These are phyloP conservation scores for Lemur catta DNA, from an alignment of 2,797 vertebrate species.

Conservation along the genomic window DNA sequence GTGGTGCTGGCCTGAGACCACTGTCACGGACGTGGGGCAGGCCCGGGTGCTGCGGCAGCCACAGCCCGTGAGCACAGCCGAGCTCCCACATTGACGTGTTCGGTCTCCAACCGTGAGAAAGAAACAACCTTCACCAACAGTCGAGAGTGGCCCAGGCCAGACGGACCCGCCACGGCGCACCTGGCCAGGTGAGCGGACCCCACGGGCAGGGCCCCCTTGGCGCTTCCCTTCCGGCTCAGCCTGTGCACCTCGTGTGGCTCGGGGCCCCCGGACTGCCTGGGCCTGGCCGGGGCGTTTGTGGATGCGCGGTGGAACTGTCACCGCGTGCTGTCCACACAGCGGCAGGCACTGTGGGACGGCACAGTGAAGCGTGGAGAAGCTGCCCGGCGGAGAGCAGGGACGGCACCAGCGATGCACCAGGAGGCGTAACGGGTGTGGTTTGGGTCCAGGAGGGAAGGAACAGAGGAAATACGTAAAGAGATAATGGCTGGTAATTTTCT, in stretches of 20 bases:
- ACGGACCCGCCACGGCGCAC: fast-evolving
- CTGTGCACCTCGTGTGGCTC: fast-evolving
- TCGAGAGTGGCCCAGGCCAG: background rate
- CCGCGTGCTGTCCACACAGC: fast-evolving
- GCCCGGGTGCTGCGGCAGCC: background rate
- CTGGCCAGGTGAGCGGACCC: background rate
- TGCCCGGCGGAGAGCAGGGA: background rate
- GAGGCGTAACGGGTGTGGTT: fast-evolving
- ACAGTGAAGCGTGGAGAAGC: background rate
- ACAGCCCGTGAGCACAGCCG: fast-evolving
- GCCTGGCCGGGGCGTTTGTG: background rate
- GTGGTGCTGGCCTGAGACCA: background rate
- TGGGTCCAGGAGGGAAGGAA: background rate
- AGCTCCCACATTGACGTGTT: background rate
- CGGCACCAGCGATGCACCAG: fast-evolving
- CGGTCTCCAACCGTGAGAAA: background rate
- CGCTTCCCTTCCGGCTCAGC: background rate
- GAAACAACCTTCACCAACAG: background rate
- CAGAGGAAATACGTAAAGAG: background rate
- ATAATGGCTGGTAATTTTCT: background rate
- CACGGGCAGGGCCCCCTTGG: background rate
- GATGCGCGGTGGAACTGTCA: no score
- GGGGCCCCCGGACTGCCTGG: background rate
- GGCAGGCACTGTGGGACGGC: background rate
- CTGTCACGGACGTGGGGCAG: no score